Percentiles rank a stretch among this genome's conserved stretches.
phyloP scores from a whole-genome alignment of 2,888 invertebrate species.

The Zaprionus lineosus region DNA sequence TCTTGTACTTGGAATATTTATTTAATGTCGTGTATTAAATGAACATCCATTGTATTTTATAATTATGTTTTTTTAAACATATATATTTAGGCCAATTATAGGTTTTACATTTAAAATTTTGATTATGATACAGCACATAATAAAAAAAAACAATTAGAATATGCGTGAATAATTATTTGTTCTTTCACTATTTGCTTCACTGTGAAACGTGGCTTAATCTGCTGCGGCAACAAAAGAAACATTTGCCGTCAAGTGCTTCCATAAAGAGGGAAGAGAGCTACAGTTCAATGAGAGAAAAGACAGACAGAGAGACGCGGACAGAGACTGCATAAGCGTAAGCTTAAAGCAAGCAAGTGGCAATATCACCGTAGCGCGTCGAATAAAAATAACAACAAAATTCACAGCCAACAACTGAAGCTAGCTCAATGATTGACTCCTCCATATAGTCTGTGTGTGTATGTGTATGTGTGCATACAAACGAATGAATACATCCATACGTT shows the following conservation, averaged over 20 bases:
- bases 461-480: neutral
- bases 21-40: no score
- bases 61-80: no score
- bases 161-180: no score
- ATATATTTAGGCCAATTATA: no score
- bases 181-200: conserved; percentile 18
- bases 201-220: conserved; percentile 30
- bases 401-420: conserved; percentile 31
- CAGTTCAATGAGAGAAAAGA: neutral
- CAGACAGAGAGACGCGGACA: conserved; percentile 1
- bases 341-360: conserved; percentile 68
- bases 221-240: conserved; percentile 42
- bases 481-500: no score
- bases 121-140: no score
- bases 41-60: no score
- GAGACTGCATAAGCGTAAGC: conserved; percentile 26
- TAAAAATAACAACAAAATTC: conserved; percentile 10
- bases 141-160: no score
- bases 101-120: no score
- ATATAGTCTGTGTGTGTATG: conserved; percentile 27
- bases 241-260: conserved; percentile 26
- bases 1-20: no score
- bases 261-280: conserved; percentile 19
- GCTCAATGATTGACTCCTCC: conserved; percentile 43
- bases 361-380: conserved; percentile 52